These are phyloP conservation scores for Alcedo quadribrachys DNA, from an alignment of 2,797 vertebrate species.

Conservation along the genomic window DNA sequence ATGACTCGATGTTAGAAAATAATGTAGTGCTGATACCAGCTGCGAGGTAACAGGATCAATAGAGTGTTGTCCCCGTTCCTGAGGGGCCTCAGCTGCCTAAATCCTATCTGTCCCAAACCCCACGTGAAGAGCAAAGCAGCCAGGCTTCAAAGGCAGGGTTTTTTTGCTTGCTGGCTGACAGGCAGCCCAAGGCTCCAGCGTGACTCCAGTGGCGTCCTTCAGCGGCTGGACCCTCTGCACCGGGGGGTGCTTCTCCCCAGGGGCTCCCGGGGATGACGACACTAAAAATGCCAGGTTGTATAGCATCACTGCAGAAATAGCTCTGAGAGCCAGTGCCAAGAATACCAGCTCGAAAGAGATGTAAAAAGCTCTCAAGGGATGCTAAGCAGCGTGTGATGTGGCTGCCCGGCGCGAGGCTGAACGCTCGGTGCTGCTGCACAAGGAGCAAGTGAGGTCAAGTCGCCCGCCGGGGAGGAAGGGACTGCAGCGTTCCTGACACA, in stretches of 20 bases:
- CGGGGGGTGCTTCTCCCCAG: background rate
- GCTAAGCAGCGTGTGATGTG: background rate
- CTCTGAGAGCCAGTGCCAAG: background rate
- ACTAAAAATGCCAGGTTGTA: background rate
- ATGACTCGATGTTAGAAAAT: slow-evolving; percentile 24
- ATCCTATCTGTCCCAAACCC: background rate
- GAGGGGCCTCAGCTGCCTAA: background rate
- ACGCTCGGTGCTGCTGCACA: rapidly evolving
- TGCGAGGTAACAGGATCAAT: background rate
- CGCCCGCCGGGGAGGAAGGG: background rate
- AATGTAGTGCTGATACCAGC: background rate
- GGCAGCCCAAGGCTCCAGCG: background rate
- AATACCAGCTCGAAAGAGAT: background rate
- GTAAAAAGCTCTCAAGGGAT: background rate
- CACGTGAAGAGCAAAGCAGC: background rate
- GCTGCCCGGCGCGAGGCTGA: background rate
- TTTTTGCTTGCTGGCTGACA: background rate
- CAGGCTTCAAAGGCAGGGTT: background rate
- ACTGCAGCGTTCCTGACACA: background rate
- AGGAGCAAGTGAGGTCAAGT: background rate
- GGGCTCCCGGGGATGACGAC: background rate
- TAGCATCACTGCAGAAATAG: background rate
- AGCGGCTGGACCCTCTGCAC: background rate
- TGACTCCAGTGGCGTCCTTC: rapidly evolving
- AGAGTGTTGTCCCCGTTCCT: background rate